These are phyloP conservation scores for Idaea biselata DNA, from an alignment of 2,888 invertebrate species.

Conservation along the genomic window DNA sequence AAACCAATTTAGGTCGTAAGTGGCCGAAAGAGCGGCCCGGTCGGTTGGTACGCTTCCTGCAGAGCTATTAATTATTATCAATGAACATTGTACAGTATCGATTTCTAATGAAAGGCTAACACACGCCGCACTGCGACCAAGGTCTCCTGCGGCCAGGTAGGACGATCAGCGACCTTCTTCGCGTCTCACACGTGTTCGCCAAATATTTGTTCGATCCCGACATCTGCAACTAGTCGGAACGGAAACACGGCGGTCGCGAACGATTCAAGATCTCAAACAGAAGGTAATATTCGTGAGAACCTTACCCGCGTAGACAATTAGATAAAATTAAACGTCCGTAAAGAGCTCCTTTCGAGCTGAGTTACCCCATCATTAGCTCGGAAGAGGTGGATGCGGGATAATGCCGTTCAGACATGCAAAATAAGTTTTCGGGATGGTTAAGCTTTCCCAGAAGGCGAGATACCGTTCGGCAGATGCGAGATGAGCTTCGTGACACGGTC, in stretches of 20 bases:
- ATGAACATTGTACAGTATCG: slow-evolving; percentile 63
- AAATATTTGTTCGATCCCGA: slow-evolving; percentile 56
- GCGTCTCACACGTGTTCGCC: slow-evolving; percentile 51
- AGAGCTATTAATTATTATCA: slow-evolving; percentile 70
- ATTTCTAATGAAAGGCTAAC: slow-evolving; percentile 62
- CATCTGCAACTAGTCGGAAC: slow-evolving; percentile 61
- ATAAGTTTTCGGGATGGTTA: slow-evolving; percentile 71
- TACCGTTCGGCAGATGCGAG: slow-evolving; percentile 76
- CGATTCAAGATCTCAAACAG: slow-evolving; percentile 64
- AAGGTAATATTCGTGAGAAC: slow-evolving; percentile 77
- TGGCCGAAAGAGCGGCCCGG: slow-evolving; percentile 51
- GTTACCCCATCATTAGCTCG: slow-evolving; percentile 72
- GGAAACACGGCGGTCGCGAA: slow-evolving; percentile 67
- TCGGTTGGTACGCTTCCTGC: slow-evolving; percentile 43
- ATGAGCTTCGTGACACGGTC: slow-evolving; percentile 73
- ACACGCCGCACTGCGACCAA: slow-evolving; percentile 62
- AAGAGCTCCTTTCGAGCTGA: slow-evolving; percentile 63
- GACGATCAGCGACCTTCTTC: slow-evolving; percentile 50
- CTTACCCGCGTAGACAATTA: slow-evolving; percentile 68
- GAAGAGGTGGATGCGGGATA: slow-evolving; percentile 59
- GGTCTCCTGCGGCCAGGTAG: slow-evolving; percentile 52
- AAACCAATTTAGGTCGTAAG: slow-evolving; percentile 59
- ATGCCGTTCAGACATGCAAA: slow-evolving; percentile 74
- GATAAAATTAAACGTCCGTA: slow-evolving; percentile 68
- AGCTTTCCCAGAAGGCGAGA: slow-evolving; percentile 76